Conservation (phyloP, 2,797 vertebrate species). For the Lepilemur septentrionalis region DNA sequence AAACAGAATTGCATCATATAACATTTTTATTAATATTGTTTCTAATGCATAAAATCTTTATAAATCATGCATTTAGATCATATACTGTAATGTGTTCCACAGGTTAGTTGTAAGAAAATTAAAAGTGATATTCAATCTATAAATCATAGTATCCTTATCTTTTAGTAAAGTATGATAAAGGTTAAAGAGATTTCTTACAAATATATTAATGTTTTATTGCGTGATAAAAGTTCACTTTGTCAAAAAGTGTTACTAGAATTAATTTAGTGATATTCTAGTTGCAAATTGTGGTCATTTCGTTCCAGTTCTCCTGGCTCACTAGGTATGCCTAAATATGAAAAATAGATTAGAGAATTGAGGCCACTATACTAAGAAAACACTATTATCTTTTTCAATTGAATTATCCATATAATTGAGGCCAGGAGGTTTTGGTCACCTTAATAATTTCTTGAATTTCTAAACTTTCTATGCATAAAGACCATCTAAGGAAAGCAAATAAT, state of each 20-base stretch:
- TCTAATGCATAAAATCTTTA: neutral
- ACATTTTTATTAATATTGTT: neutral
- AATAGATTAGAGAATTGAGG: neutral
- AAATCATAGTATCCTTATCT: neutral
- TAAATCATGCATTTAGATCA: neutral
- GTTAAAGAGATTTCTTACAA: neutral
- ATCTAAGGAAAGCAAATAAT: neutral
- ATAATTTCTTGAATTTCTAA: slow-evolving; percentile 32
- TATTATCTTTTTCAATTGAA: neutral
- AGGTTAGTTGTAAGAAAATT: neutral
- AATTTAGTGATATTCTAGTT: neutral
- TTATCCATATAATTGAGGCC: slow-evolving; percentile 22
- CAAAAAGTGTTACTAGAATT: slow-evolving; percentile 18
- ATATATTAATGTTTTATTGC: neutral
- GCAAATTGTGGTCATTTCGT: slow-evolving; percentile 4
- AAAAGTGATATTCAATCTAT: neutral
- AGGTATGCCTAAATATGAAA: neutral
- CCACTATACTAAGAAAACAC: neutral
- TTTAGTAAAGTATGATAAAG: neutral
- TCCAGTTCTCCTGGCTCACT: neutral
- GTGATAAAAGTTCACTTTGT: neutral
- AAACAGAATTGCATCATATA: too few relatives aligned
- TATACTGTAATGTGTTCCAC: neutral
- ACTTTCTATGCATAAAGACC: neutral
- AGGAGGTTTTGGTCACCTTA: neutral